Conservation (phyloP, 2,113 vertebrate genomes). For the Chrysochloris asiatica region DNA sequence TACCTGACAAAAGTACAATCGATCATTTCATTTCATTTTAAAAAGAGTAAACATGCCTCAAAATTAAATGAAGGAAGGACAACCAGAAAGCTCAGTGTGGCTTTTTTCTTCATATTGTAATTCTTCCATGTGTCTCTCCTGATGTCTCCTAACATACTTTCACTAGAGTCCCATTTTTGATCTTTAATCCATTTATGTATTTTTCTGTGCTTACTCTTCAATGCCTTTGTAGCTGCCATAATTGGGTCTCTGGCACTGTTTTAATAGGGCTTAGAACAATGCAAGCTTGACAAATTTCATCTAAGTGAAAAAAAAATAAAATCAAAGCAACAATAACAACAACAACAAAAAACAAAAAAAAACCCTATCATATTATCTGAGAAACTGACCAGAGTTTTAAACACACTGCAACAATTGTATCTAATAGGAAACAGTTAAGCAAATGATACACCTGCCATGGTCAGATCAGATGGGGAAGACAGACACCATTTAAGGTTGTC, state of each 20-base stretch:
- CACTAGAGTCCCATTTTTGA: conserved; percentile 84
- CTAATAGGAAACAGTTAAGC: conserved; percentile 32
- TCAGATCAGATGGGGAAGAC: neutral
- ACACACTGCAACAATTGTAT: conserved; percentile 41
- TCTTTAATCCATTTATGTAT: conserved; percentile 87
- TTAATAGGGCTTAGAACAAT: conserved; percentile 84
- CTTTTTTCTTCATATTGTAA: conserved; percentile 81
- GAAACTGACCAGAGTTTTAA: conserved; percentile 59
- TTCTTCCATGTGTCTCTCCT: conserved; percentile 82
- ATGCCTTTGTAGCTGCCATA: conserved; percentile 85
- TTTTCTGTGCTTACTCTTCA: conserved; percentile 84
- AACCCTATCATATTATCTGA: conserved; percentile 55
- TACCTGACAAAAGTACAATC: conserved; percentile 56
- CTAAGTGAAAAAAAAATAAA: conserved; percentile 51
- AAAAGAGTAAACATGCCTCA: conserved; percentile 68
- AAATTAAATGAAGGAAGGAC: conserved; percentile 71
- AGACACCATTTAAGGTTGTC: conserved; percentile 38
- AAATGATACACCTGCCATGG: neutral
- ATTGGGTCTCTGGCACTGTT: conserved; percentile 86
- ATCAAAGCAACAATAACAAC: conserved; percentile 45
- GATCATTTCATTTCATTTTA: conserved; percentile 67
- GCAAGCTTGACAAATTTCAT: conserved; percentile 81
- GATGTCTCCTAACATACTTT: conserved; percentile 81
- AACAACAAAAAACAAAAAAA: too few relatives aligned
- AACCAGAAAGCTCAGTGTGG: conserved; percentile 54